Percentiles rank a stretch among this genome's conserved stretches.
Evolutionary conservation across 2,797 vertebrate species (phyloP).

Genomic region (Halcyon chelicuti): DNA sequence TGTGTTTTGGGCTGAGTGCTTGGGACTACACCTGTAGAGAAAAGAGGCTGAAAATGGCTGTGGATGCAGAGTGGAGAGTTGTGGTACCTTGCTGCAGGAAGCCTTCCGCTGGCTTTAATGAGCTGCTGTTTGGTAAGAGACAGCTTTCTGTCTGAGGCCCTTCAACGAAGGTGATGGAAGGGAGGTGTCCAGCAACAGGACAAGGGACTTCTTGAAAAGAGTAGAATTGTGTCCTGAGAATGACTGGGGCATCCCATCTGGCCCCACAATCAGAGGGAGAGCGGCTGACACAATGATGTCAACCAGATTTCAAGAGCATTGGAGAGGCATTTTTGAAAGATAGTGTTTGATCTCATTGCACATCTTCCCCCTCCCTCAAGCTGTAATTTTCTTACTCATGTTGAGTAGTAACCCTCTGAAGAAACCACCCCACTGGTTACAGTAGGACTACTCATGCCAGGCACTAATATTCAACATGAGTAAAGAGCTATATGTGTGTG

Average conservation of each 20-base stretch:
- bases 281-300: not conserved
- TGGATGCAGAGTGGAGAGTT: not conserved
- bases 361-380: not conserved
- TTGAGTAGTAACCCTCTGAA: not conserved
- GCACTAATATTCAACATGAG: not conserved
- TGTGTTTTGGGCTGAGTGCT: not conserved
- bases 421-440: not conserved
- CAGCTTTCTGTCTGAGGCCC: not conserved
- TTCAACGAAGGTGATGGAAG: not conserved
- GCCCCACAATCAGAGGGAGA: not conserved
- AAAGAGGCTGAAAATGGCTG: not conserved
- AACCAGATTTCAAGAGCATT: not conserved
- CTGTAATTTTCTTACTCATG: not conserved
- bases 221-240: not conserved
- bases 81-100: not conserved
- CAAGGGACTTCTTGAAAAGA: not conserved
- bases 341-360: not conserved
- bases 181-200: not conserved
- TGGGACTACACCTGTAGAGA: slow-evolving; percentile 14
- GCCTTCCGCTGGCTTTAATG: not conserved
- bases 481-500: not conserved
- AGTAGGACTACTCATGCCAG: not conserved
- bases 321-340: not conserved
- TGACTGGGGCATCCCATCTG: not conserved
- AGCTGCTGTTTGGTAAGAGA: not conserved